Base-by-base conservation (phyloP, 37 sponge, comb jelly and placozoan genomes). In the Ianthella basta region DNA sequence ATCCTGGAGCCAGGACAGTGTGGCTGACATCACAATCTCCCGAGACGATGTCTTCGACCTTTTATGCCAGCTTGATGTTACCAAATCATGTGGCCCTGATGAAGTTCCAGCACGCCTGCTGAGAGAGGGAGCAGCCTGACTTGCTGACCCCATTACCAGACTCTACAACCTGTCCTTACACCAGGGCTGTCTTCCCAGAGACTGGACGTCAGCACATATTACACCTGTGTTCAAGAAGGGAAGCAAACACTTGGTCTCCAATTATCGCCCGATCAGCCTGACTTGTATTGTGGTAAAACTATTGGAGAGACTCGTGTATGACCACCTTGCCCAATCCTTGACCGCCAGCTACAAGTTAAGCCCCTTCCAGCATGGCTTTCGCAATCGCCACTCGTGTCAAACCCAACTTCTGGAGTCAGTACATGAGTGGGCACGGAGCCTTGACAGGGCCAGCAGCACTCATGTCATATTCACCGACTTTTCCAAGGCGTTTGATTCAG, bases 211-310 rank as follows among this genome's bases (percentile, higher is more conserved):
- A 53, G 86, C 68, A 21, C 78, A 86, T 63, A 54, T 86, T 33
- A 20, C 72, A 21, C 87, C 87, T 4, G 87, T 87, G 0, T 68
- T 69, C 33, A 87, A 87, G 55, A 87, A 80, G 25, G 87, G 87
- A 1, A 70, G 80, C 72, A 87, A 67, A 60, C 82, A 87, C 69
- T 77, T 60, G 0, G 39, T 50, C 24, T 55, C 70, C 0, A 87
- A 87, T 81, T 87, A 87, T 25, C 32, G 86, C 16, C 86, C 86
- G n/a, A 59, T 85, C 12, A 85, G 86, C 57, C 86, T 85, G 0
- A 78, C 79, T 30, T 61, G 86, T 37, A 77, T 78, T 50, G 66
- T 27, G 4, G 65, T 77, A 0, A 85, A 85, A 32, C 6, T 85
- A 3, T 53, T 78, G 8, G 79, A 85, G 41, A 24, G 86, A 0